phyloP scores from a whole-genome alignment of 2,797 vertebrate genomes.

The Danio albolineatus region DNA sequence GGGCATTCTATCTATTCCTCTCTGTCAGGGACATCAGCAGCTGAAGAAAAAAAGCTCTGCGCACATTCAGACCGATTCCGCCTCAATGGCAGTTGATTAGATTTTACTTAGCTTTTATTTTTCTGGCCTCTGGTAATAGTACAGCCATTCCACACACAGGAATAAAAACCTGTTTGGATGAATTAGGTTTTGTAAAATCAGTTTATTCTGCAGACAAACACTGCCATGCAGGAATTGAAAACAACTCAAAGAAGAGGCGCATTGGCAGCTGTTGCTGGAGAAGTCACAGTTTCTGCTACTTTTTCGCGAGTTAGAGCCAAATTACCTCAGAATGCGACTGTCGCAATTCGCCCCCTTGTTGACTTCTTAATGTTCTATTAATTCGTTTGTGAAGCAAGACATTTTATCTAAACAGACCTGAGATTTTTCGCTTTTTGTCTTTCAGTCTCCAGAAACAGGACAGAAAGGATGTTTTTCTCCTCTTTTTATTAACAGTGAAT shows the following conservation, averaged over 20 bases:
- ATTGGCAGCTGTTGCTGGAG: neutral
- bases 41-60: constrained; percentile 3
- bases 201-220: neutral
- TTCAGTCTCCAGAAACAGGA: neutral
- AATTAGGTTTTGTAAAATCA: constrained; percentile 20
- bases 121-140: neutral
- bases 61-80: constrained; percentile 18
- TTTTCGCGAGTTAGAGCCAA: neutral
- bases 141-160: neutral
- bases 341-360: neutral
- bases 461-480: neutral
- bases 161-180: neutral
- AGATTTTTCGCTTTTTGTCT: neutral
- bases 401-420: neutral
- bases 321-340: neutral
- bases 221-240: neutral
- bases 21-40: constrained; percentile 31
- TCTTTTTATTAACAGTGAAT: neutral
- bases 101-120: constrained; percentile 41
- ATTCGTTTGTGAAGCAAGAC: neutral
- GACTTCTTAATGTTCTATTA: neutral
- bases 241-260: neutral
- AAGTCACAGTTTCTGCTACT: constrained; percentile 14
- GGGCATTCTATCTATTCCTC: constrained; percentile 13
- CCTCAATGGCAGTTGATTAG: constrained; percentile 24